Conservation (phyloP, 2,113 vertebrate genomes). For the Helogale parvula region DNA sequence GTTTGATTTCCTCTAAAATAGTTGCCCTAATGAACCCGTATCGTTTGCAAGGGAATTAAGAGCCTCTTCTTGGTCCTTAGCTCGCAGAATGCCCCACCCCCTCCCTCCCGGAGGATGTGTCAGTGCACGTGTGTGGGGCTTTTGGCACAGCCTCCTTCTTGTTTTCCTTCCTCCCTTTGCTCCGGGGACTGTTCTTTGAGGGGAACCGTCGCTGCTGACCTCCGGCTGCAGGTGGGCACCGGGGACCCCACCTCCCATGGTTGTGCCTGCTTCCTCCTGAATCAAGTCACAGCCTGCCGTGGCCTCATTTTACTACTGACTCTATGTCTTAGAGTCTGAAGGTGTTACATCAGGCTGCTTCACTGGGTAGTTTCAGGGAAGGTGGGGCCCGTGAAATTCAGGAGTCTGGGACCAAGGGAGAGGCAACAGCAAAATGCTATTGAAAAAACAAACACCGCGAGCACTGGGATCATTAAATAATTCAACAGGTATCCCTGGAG, state of each 20-base stretch:
- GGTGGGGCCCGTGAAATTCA: background rate
- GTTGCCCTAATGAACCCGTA: background rate
- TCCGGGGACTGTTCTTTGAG: background rate
- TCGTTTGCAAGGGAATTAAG: background rate
- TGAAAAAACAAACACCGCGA: background rate
- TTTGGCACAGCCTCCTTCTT: background rate
- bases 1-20: conserved; percentile 53
- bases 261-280: background rate
- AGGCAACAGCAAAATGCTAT: background rate
- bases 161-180: background rate
- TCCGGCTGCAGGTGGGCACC: background rate
- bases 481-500: background rate
- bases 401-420: background rate
- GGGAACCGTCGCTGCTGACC: background rate
- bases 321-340: background rate
- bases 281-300: background rate
- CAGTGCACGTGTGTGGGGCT: fast-evolving
- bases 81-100: background rate
- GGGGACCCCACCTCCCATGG: background rate
- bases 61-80: background rate
- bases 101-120: background rate
- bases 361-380: background rate
- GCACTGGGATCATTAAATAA: background rate
- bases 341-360: background rate
- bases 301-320: background rate